phyloP scores from a whole-genome alignment of 2,113 vertebrate species.

The Crotalus viridis region DNA sequence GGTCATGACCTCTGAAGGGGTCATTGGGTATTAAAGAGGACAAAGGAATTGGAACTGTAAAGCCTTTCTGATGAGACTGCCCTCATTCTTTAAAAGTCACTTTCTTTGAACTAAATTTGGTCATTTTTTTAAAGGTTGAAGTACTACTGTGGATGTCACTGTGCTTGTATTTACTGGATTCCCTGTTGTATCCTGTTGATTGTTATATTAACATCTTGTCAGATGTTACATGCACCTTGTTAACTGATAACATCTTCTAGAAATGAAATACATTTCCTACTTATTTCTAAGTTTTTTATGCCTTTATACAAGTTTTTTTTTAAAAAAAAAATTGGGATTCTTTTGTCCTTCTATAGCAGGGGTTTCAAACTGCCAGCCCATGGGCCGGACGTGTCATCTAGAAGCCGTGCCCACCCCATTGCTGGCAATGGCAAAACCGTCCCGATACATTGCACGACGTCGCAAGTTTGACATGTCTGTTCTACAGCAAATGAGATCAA shows the following conservation, averaged over 20 bases:
- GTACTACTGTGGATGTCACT: background rate
- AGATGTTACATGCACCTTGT: background rate
- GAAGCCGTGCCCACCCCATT: too few relatives aligned
- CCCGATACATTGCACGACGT: too few relatives aligned
- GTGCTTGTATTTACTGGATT: rapidly evolving
- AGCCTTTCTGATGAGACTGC: background rate
- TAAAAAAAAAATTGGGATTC: too few relatives aligned
- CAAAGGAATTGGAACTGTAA: rapidly evolving
- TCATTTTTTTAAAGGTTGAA: background rate
- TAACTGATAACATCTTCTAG: too few relatives aligned
- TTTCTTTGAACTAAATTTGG: rapidly evolving
- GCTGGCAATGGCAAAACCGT: too few relatives aligned
- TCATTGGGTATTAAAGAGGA: background rate
- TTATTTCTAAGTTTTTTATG: background rate
- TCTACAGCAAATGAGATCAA: background rate
- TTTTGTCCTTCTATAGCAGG: background rate
- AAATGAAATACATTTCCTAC: background rate
- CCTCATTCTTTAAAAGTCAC: background rate
- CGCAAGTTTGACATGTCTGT: too few relatives aligned
- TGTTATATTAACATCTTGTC: background rate
- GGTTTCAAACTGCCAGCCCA: too few relatives aligned
- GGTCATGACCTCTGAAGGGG: background rate
- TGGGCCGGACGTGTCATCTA: too few relatives aligned
- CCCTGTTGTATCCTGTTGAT: background rate
- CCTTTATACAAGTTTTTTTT: background rate